Conservation (phyloP, 2,888 invertebrate species). For the Ormyrus nitidulus region DNA sequence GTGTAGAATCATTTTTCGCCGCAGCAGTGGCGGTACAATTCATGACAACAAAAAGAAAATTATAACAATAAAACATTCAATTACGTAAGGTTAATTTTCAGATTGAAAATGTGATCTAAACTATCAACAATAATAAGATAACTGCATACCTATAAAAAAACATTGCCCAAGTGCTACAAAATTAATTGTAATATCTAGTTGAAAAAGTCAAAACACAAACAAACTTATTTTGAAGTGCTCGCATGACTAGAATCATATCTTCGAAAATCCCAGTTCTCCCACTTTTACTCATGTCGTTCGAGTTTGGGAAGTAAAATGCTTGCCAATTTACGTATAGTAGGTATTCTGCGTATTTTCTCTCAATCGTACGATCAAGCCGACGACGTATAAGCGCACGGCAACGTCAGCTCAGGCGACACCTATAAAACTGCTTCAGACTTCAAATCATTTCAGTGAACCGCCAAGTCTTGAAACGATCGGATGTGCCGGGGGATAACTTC, state of each 20-base stretch:
- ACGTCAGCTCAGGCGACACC: slow-evolving; percentile 39
- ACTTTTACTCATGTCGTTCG: background rate
- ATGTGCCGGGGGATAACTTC: no score
- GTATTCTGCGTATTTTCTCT: background rate
- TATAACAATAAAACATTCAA: no score
- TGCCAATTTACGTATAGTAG: slow-evolving; percentile 5
- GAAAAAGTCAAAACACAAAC: slow-evolving; percentile 12
- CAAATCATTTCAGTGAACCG: slow-evolving; percentile 60
- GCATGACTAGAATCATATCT: slow-evolving; percentile 2
- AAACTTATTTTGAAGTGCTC: slow-evolving; percentile 27
- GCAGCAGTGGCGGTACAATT: no score
- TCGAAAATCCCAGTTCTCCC: background rate
- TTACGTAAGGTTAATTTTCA: no score
- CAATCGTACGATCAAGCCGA: slow-evolving; percentile 43
- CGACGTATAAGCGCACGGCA: slow-evolving; percentile 22
- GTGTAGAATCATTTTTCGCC: no score
- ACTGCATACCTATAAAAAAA: no score
- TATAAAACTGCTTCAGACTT: slow-evolving; percentile 60
- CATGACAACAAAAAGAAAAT: no score
- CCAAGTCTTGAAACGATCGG: slow-evolving; percentile 53
- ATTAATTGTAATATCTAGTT: background rate
- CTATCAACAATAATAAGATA: no score
- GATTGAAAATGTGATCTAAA: no score
- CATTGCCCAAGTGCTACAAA: background rate
- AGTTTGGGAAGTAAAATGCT: background rate